These are phyloP conservation scores for Drosophila greeni DNA, from an alignment of 2,888 invertebrate genomes.

Conservation along the genomic window DNA sequence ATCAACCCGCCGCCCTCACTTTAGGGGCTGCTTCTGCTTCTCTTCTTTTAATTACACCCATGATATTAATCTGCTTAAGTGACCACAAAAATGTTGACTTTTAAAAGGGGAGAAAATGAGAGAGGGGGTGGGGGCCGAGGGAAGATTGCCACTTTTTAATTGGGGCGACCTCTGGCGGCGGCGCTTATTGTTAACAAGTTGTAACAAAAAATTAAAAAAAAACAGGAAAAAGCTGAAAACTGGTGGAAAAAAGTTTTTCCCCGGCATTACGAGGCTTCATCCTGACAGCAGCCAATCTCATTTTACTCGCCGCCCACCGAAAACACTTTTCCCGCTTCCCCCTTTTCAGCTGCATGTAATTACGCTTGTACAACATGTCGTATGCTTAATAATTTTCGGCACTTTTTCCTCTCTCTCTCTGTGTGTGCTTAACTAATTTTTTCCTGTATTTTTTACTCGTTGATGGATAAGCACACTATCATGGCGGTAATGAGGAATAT, in stretches of 20 bases:
- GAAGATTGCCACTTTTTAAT: conserved; percentile 53
- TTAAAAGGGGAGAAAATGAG: conserved; percentile 19
- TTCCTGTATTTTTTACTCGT: conserved; percentile 6
- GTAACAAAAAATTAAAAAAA: conserved; percentile 31
- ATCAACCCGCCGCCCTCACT: conserved; percentile 10
- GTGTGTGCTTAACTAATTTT: conserved; percentile 40
- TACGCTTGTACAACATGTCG: conserved; percentile 65
- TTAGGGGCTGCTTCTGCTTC: conserved; percentile 41
- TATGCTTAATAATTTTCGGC: conserved; percentile 60
- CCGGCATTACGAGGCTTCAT: conserved; percentile 57
- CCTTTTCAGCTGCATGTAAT: conserved; percentile 53
- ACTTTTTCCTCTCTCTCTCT: conserved; percentile 17
- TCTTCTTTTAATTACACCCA: conserved; percentile 64
- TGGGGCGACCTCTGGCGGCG: conserved; percentile 63
- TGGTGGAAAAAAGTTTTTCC: conserved; percentile 23
- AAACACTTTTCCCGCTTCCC: conserved; percentile 2
- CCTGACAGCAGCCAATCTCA: conserved; percentile 28
- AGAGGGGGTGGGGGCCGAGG: neutral
- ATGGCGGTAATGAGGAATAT: conserved; percentile 21
- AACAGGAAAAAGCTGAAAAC: neutral
- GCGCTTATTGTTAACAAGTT: conserved; percentile 70
- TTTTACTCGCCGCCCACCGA: neutral
- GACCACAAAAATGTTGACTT: conserved; percentile 74
- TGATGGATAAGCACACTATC: conserved; percentile 25
- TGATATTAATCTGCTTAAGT: conserved; percentile 74